A percentile compares a stretch with the other conserved stretches of the same genome.
Evolutionary conservation across 1,140 invertebrate genomes (phyloP).

Genomic region (Harpegnathos saltator): DNA sequence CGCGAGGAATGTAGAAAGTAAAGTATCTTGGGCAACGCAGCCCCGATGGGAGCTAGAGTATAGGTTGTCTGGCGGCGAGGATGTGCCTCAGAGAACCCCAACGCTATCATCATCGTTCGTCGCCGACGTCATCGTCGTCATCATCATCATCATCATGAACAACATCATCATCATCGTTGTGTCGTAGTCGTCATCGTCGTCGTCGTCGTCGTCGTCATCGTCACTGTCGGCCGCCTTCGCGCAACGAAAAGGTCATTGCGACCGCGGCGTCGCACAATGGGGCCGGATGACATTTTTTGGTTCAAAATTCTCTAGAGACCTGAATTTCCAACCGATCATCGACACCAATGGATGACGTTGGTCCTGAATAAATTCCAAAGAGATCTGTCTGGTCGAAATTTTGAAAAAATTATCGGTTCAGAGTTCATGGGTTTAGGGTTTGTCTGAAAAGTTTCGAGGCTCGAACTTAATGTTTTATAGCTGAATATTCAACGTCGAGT

Average conservation of each 20-base stretch:
- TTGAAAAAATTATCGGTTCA: too few relatives aligned
- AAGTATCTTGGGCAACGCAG: conserved; percentile 83
- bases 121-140: conserved; percentile 33
- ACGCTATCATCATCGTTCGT: conserved; percentile 70
- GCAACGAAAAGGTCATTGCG: conserved; percentile 67
- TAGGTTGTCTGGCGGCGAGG: conserved; percentile 75
- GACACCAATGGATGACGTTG: too few relatives aligned
- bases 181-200: conserved; percentile 51
- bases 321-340: too few relatives aligned
- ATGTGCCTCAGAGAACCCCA: conserved; percentile 70
- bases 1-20: conserved; percentile 85
- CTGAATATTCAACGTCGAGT: too few relatives aligned
- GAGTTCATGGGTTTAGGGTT: too few relatives aligned
- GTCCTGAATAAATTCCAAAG: too few relatives aligned
- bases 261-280: conserved; percentile 4
- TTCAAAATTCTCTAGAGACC: too few relatives aligned
- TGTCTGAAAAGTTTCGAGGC: too few relatives aligned
- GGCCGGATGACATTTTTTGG: too few relatives aligned
- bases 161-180: conserved; percentile 52
- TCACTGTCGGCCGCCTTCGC: conserved; percentile 50
- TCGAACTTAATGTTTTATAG: too few relatives aligned
- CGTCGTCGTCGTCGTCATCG: conserved; percentile 52
- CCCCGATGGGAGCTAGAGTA: conserved; percentile 71
- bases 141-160: conserved; percentile 14
- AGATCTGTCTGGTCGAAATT: too few relatives aligned